Evolutionary conservation across 2,113 vertebrate species (phyloP).

Genomic region (Gulo gulo): DNA sequence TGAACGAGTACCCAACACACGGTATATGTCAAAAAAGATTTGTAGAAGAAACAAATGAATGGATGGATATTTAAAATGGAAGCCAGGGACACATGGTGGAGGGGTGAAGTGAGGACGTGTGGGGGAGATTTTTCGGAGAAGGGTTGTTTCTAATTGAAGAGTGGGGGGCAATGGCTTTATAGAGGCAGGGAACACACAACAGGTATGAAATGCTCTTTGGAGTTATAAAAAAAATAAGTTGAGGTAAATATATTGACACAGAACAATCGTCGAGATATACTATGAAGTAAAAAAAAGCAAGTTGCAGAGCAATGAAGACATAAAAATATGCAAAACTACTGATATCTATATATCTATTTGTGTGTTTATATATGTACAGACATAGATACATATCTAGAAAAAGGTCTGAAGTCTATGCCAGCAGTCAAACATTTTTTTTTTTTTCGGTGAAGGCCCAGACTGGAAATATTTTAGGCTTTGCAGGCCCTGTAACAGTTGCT

Average conservation of each 20-base stretch:
- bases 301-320: background rate
- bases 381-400: background rate
- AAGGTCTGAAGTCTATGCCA: background rate
- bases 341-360: background rate
- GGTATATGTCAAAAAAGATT: background rate
- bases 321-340: background rate
- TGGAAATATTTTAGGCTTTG: background rate
- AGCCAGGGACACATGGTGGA: slow-evolving; percentile 58
- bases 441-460: background rate
- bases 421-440: background rate
- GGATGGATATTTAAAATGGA: slow-evolving; percentile 10
- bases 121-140: slow-evolving; percentile 52
- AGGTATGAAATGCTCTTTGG: background rate
- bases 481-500: background rate
- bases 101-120: slow-evolving; percentile 26
- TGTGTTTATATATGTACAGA: background rate
- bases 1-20: background rate
- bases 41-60: background rate
- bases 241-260: background rate
- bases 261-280: background rate
- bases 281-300: background rate
- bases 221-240: background rate
- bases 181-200: background rate
- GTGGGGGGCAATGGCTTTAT: background rate
- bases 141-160: background rate